Evolutionary conservation across 2,797 vertebrate genomes (phyloP).

Genomic region (Prunella strophiata): DNA sequence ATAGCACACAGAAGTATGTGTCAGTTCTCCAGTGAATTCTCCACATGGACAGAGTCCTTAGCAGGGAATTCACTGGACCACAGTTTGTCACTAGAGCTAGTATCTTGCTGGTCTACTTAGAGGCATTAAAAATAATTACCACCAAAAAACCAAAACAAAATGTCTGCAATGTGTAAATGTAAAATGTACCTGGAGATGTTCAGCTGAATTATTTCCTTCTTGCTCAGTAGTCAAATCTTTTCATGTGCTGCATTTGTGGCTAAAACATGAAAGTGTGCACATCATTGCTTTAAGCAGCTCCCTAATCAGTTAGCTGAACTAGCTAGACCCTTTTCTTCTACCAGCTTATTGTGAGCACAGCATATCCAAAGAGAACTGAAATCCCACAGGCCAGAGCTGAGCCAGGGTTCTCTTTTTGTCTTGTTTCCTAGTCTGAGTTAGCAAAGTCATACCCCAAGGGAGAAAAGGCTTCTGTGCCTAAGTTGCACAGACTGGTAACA

Average conservation of each 20-base stretch:
- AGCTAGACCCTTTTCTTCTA: background rate
- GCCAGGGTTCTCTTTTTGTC: background rate
- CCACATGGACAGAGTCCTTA: background rate
- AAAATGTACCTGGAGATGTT: background rate
- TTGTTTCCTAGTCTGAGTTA: background rate
- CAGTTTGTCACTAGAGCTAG: background rate
- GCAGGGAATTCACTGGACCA: background rate
- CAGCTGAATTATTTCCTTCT: background rate
- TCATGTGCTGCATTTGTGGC: background rate
- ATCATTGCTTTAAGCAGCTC: background rate
- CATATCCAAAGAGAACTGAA: background rate
- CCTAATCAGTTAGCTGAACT: background rate
- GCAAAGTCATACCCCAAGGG: background rate
- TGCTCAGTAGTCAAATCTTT: background rate
- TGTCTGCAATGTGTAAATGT: background rate
- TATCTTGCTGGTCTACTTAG: background rate
- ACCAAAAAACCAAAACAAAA: background rate
- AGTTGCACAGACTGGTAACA: background rate
- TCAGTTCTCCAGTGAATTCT: background rate
- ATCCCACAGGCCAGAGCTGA: background rate
- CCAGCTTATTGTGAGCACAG: background rate
- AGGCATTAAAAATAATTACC: background rate
- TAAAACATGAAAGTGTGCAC: background rate
- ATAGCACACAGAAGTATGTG: accelerated
- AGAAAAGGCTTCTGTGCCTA: background rate